Percentiles rank a stretch among this genome's conserved stretches.
phyloP scores from a whole-genome alignment of 2,888 invertebrate genomes.

The Meandrusa payeni region DNA sequence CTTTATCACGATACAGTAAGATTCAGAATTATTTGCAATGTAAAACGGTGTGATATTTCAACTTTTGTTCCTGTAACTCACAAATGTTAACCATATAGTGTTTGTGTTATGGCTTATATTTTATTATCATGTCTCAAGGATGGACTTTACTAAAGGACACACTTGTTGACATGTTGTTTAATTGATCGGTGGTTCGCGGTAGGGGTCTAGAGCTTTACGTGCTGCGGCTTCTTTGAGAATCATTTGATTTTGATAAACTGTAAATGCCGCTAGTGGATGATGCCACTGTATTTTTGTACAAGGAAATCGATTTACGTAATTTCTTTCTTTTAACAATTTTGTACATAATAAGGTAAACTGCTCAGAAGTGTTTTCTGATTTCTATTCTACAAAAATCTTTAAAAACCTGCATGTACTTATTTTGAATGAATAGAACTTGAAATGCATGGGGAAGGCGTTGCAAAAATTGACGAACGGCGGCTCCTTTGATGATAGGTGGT shows the following conservation, averaged over 20 bases:
- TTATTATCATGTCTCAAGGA: slow-evolving; percentile 37
- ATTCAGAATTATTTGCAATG: slow-evolving; percentile 33
- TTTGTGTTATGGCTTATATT: slow-evolving; percentile 64
- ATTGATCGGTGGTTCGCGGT: slow-evolving; percentile 78
- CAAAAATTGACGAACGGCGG: slow-evolving; percentile 71
- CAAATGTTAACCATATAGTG: slow-evolving; percentile 54
- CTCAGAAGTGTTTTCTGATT: too few relatives aligned
- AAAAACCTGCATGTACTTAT: too few relatives aligned
- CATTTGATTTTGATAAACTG: slow-evolving; percentile 77
- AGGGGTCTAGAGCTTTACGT: slow-evolving; percentile 68
- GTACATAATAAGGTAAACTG: too few relatives aligned
- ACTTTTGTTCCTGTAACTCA: slow-evolving; percentile 39
- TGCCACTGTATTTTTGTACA: slow-evolving; percentile 70
- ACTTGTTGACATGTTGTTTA: slow-evolving; percentile 81
- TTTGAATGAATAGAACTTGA: slow-evolving; percentile 55
- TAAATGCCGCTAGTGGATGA: slow-evolving; percentile 73
- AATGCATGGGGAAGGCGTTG: slow-evolving; percentile 59
- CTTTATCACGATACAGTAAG: slow-evolving; percentile 32
- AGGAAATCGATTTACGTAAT: not conserved
- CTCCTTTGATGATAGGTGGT: slow-evolving; percentile 77
- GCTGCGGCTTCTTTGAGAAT: slow-evolving; percentile 73
- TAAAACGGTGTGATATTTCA: slow-evolving; percentile 20
- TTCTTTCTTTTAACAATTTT: not conserved
- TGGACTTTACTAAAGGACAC: slow-evolving; percentile 71
- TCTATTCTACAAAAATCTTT: too few relatives aligned